Evolutionary conservation across 1,140 invertebrate genomes (phyloP).

Genomic region (Phymorhynchus buccinoides): DNA sequence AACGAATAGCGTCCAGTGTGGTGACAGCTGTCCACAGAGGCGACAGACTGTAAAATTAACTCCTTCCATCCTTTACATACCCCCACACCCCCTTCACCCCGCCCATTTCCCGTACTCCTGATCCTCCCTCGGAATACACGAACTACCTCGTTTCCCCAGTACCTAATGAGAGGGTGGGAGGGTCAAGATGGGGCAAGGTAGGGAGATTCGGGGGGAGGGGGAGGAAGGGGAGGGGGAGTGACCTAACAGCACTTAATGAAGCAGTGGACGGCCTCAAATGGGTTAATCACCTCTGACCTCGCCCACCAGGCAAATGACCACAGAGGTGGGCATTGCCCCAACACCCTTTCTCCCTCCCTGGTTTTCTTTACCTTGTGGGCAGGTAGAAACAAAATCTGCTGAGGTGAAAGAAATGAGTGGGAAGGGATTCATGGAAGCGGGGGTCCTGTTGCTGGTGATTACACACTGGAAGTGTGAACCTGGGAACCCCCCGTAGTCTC

Average conservation of each 20-base stretch:
- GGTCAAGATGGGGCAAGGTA: too few species aligned
- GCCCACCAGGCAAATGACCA: conserved; percentile 29
- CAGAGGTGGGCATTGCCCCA: neutral
- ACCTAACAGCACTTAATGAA: conserved; percentile 8
- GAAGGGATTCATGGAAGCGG: too few species aligned
- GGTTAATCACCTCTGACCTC: conserved; percentile 20
- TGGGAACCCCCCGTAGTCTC: too few species aligned
- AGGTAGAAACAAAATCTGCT: too few species aligned
- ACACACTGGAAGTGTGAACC: too few species aligned
- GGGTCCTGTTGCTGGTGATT: too few species aligned
- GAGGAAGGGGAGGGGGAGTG: neutral
- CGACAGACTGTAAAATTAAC: too few species aligned
- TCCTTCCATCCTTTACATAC: neutral
- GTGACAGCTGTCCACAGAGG: too few species aligned
- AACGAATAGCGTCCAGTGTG: too few species aligned
- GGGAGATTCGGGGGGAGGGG: neutral
- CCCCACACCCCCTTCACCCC: neutral
- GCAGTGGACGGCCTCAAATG: neutral
- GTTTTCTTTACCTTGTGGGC: neutral
- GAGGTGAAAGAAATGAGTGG: neutral
- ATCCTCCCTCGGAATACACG: neutral
- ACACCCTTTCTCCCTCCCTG: neutral
- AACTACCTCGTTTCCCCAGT: neutral
- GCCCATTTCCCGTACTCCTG: neutral
- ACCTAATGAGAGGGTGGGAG: too few species aligned